Conservation (phyloP, 64 coral and sea anemone genomes). For the Stichodactyla mertensii region DNA sequence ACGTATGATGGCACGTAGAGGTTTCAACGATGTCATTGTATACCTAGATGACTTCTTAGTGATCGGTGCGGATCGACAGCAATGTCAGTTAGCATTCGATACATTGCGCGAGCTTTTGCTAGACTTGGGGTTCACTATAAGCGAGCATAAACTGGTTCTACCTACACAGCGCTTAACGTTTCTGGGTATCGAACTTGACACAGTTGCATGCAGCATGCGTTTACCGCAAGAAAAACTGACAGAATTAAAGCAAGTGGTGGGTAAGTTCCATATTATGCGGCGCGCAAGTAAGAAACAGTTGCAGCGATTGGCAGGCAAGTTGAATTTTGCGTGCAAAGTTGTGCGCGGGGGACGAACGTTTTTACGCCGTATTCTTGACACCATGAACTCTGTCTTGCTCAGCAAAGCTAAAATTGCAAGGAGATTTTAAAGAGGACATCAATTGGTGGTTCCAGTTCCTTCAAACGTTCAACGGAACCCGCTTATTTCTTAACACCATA, state of each 20-base stretch:
- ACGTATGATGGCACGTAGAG: neutral
- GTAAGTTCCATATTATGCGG: neutral
- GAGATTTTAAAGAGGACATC: neutral
- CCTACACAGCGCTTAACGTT: conserved; percentile 19
- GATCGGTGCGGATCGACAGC: neutral
- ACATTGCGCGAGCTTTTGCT: neutral
- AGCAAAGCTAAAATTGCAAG: neutral
- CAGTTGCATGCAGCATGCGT: neutral
- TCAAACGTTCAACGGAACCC: neutral
- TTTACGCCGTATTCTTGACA: neutral
- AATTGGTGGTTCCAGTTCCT: neutral
- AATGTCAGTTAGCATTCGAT: conserved; percentile 9
- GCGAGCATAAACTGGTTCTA: conserved; percentile 3
- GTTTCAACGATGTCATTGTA: neutral
- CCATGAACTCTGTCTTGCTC: neutral
- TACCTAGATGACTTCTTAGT: neutral
- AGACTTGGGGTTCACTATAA: conserved; percentile 24
- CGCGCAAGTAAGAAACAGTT: neutral
- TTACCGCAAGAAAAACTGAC: neutral
- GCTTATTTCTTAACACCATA: neutral
- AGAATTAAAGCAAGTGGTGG: neutral
- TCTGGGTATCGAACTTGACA: conserved; percentile 20
- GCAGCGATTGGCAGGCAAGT: neutral
- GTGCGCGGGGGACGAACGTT: neutral
- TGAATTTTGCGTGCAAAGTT: conserved; percentile 10